phyloP scores from a whole-genome alignment of 2,113 vertebrate genomes.

The Chloebia gouldiae region DNA sequence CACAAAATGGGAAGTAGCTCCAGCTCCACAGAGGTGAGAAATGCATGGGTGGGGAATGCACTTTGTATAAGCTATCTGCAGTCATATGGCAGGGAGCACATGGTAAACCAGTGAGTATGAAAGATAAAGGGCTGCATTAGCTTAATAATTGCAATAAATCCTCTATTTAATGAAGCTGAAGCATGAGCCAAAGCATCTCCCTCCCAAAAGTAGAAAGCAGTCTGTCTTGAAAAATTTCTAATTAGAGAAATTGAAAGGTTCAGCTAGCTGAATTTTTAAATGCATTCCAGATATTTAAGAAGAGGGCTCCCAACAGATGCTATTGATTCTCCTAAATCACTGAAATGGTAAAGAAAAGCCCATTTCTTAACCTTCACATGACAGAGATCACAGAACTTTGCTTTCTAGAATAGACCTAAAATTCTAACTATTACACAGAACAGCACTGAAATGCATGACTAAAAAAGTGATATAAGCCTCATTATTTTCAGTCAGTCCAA shows the following conservation, averaged over 20 bases:
- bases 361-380: background rate
- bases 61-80: background rate
- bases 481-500: background rate
- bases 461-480: background rate
- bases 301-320: background rate
- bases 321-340: background rate
- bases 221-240: background rate
- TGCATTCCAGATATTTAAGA: constrained; percentile 4
- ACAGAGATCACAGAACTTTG: background rate
- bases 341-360: background rate
- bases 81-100: background rate
- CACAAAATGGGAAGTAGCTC: background rate
- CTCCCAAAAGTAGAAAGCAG: background rate
- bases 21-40: background rate
- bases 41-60: background rate
- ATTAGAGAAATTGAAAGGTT: background rate
- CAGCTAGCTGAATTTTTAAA: background rate
- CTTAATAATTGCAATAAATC: background rate
- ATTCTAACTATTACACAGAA: background rate
- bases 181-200: background rate
- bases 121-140: background rate
- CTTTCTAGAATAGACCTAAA: background rate
- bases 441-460: background rate
- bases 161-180: background rate
- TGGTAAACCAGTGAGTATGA: background rate